Percentiles rank a stretch among this genome's conserved stretches.
phyloP scores from a whole-genome alignment of 2,113 vertebrate species.

The Brachirus orientalis region DNA sequence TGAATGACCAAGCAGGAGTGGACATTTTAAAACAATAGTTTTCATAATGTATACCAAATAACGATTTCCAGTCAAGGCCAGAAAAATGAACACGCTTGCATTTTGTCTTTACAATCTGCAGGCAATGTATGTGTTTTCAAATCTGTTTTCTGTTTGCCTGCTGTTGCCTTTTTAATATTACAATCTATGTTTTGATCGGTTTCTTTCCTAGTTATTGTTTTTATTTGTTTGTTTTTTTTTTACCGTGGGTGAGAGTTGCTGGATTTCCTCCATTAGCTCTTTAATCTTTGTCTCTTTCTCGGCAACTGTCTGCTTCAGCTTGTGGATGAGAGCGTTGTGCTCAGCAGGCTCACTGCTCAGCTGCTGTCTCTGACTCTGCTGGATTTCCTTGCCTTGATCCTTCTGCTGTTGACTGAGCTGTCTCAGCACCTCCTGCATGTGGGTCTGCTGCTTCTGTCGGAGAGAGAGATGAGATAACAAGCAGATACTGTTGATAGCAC shows the following conservation, averaged over 20 bases:
- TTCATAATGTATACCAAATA: no score
- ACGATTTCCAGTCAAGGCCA: no score
- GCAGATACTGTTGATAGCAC: background rate
- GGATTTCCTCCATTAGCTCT: conserved; percentile 81
- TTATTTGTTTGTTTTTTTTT: conserved; percentile 7
- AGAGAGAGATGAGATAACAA: background rate
- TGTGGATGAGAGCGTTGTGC: conserved; percentile 75
- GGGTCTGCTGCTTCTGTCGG: conserved; percentile 86
- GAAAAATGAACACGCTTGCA: no score
- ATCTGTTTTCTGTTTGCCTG: no score
- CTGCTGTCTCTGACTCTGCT: conserved; percentile 56
- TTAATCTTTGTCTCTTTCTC: conserved; percentile 85
- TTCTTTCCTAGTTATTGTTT: no score
- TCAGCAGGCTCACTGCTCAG: conserved; percentile 71
- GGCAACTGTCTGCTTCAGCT: conserved; percentile 79
- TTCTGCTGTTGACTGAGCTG: conserved; percentile 81
- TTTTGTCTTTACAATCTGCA: no score
- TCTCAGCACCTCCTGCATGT: conserved; percentile 86
- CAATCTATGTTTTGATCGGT: no score
- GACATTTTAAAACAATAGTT: no score
- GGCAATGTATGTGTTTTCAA: no score
- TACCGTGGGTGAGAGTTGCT: conserved; percentile 80
- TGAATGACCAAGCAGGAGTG: no score
- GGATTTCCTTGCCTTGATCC: conserved; percentile 51
- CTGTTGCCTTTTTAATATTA: no score